A percentile compares a stretch with the other conserved stretches of the same genome.
Evolutionary conservation across 2,797 vertebrate species (phyloP).

Genomic region (Rousettus madagascariensis): DNA sequence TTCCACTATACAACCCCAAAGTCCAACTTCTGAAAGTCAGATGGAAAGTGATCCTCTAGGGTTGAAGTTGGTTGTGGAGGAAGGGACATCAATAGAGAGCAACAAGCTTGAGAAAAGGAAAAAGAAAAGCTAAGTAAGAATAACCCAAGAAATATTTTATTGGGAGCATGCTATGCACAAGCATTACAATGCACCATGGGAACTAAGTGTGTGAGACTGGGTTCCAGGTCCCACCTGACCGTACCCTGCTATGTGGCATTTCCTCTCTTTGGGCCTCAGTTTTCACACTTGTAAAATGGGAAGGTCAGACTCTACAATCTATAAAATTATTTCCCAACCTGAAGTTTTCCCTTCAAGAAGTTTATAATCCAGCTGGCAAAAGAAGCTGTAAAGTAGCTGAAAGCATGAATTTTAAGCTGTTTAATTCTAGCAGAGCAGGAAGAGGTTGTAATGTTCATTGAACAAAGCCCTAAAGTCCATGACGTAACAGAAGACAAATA

Average conservation of each 20-base stretch:
- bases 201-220: background rate
- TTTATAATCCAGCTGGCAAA: background rate
- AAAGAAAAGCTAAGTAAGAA: background rate
- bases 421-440: background rate
- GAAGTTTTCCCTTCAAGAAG: constrained; percentile 10
- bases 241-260: background rate
- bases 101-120: background rate
- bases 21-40: background rate
- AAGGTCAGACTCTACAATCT: background rate
- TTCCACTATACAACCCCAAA: constrained; percentile 40
- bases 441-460: background rate
- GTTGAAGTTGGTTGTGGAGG: background rate
- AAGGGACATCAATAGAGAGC: background rate
- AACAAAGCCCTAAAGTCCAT: background rate
- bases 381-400: background rate
- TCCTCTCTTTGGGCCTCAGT: background rate
- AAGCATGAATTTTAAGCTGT: background rate
- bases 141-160: background rate
- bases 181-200: background rate
- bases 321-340: background rate
- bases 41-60: constrained; percentile 9
- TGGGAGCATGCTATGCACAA: background rate
- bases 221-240: background rate
- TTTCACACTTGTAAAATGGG: constrained; percentile 24
- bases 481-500: background rate